Evolutionary conservation across 2,797 vertebrate species (phyloP).

Genomic region (Tauraco hartlaubi): DNA sequence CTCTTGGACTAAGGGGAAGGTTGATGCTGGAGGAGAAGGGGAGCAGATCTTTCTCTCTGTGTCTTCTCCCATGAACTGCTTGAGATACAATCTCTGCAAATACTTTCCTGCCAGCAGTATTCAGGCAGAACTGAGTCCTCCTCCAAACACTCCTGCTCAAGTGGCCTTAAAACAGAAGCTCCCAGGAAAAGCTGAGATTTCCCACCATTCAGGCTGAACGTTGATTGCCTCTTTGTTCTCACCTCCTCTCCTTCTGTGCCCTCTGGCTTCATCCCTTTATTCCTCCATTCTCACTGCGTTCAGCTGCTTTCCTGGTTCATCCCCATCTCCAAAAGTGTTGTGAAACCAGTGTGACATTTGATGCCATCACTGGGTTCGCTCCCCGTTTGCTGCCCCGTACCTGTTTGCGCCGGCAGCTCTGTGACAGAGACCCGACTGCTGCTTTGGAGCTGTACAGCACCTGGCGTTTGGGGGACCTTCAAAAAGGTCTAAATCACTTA

Average conservation of each 20-base stretch:
- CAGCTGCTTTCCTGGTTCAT: not conserved
- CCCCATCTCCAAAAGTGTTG: not conserved
- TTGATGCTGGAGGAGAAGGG: not conserved
- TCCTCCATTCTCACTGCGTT: not conserved
- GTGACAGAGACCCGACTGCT: not conserved
- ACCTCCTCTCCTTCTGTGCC: not conserved
- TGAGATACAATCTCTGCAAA: not conserved
- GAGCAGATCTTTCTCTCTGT: not conserved
- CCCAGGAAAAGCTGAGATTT: not conserved
- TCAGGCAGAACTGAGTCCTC: not conserved
- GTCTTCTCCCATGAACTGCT: not conserved
- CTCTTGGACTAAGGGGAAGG: not conserved
- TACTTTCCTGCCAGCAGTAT: fast-evolving
- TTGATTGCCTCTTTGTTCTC: not conserved
- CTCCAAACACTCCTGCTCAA: not conserved
- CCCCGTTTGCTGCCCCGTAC: not conserved
- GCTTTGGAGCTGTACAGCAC: not conserved
- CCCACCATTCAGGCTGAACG: not conserved
- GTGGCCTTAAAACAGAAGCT: not conserved
- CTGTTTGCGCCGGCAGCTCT: not conserved
- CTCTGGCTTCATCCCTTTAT: not conserved
- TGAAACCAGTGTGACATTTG: not conserved
- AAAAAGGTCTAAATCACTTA: not conserved
- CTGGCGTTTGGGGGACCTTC: not conserved
- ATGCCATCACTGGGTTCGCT: fast-evolving